Conservation (phyloP, 1,140 invertebrate genomes). For the Drosophila insularis region DNA sequence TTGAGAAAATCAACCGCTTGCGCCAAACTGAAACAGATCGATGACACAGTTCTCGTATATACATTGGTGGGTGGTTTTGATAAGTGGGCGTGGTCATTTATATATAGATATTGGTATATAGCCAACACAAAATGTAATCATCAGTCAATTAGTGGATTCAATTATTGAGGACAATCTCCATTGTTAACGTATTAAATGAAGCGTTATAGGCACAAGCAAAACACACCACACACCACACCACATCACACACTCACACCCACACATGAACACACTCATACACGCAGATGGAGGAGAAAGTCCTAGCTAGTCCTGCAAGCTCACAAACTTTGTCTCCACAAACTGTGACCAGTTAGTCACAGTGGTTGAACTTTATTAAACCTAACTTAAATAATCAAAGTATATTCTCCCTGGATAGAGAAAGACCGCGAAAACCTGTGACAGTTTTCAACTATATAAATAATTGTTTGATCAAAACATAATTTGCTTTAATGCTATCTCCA, state of each 20-base stretch:
- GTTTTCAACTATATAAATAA: too few species aligned
- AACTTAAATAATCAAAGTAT: too few species aligned
- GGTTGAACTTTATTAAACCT: not conserved
- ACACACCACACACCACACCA: slow-evolving; percentile 10
- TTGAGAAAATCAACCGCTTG: slow-evolving; percentile 75
- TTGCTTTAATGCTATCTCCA: too few species aligned
- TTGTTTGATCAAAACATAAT: too few species aligned
- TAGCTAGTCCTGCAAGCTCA: not conserved
- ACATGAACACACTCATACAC: slow-evolving; percentile 25
- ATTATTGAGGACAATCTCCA: slow-evolving; percentile 80
- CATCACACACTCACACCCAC: not conserved
- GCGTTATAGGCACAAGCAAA: slow-evolving; percentile 76
- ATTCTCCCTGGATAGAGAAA: too few species aligned
- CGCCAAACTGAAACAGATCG: slow-evolving; percentile 48
- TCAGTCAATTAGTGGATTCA: slow-evolving; percentile 81
- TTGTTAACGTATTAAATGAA: slow-evolving; percentile 81
- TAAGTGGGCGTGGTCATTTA: not conserved
- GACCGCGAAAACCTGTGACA: too few species aligned
- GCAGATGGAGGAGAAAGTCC: slow-evolving; percentile 19
- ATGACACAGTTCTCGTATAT: slow-evolving; percentile 68
- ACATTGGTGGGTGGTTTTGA: not conserved
- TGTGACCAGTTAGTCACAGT: slow-evolving; percentile 24
- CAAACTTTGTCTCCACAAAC: not conserved
- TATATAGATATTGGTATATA: slow-evolving; percentile 51
- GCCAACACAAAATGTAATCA: slow-evolving; percentile 79